phyloP scores from a whole-genome alignment of 2,888 invertebrate genomes.

The Himalopsyche tibetana region DNA sequence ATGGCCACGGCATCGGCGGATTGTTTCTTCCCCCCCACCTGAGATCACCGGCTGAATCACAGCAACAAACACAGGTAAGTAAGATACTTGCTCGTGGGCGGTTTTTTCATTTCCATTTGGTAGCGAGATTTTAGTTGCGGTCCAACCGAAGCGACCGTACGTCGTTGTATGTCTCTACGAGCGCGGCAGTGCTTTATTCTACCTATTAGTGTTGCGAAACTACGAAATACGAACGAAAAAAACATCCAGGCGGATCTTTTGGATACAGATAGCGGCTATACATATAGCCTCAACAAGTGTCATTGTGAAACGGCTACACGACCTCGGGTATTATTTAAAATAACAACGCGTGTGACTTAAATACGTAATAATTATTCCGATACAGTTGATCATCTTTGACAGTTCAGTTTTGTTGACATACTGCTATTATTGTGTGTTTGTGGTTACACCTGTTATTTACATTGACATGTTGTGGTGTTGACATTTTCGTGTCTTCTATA shows the following conservation, averaged over 20 bases:
- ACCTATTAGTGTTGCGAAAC: constrained; percentile 2
- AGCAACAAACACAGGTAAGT: constrained; percentile 14
- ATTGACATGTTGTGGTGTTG: constrained; percentile 14
- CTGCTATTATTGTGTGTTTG: background rate
- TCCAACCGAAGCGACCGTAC: background rate
- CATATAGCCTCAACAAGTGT: background rate
- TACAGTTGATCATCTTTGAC: background rate
- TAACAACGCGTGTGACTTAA: background rate
- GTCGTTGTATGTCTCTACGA: background rate
- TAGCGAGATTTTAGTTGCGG: background rate
- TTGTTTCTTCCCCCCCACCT: background rate
- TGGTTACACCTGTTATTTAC: constrained; percentile 20
- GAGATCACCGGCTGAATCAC: constrained; percentile 25
- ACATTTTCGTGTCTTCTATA: constrained; percentile 12
- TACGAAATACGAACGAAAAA: constrained; percentile 34
- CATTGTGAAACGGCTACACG: background rate
- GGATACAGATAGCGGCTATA: background rate
- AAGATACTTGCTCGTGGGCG: background rate
- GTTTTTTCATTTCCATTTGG: constrained; percentile 28
- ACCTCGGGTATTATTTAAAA: background rate
- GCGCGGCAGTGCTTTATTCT: background rate
- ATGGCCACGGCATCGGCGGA: constrained; percentile 15
- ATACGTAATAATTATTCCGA: background rate
- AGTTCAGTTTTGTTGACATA: constrained; percentile 6
- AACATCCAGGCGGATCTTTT: background rate